phyloP scores from a whole-genome alignment of 1,140 invertebrate genomes.

The Atopsyche davidsoni region DNA sequence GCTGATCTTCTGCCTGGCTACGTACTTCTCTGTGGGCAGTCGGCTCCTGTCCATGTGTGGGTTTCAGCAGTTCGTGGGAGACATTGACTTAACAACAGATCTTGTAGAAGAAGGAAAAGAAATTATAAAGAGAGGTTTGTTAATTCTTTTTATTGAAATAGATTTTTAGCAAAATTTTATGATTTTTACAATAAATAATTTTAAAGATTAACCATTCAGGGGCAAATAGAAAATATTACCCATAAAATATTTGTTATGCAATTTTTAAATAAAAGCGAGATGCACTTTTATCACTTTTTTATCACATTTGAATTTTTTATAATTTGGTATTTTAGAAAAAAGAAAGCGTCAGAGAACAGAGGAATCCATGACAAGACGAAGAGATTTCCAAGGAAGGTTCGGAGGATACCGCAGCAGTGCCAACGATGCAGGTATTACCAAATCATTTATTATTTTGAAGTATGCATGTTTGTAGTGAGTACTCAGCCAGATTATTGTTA shows the following conservation, averaged over 20 bases:
- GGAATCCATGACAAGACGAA: conserved; percentile 65
- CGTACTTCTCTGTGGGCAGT: conserved; percentile 92
- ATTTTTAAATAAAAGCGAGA: not conserved
- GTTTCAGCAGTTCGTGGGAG: conserved; percentile 92
- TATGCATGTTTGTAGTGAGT: too few species aligned
- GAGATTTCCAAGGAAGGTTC: conserved; percentile 65
- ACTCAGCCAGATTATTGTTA: too few species aligned
- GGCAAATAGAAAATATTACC: too few species aligned
- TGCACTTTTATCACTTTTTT: conserved; percentile 6
- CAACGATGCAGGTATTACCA: conserved; percentile 22
- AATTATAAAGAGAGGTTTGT: conserved; percentile 73
- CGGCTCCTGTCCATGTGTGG: conserved; percentile 82
- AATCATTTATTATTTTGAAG: too few species aligned
- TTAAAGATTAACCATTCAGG: conserved; percentile 7
- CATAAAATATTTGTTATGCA: too few species aligned
- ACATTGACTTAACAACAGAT: conserved; percentile 89
- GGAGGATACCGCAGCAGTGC: conserved; percentile 40
- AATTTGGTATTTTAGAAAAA: conserved; percentile 55
- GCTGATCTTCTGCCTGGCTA: conserved; percentile 86
- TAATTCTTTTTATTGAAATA: conserved; percentile 8
- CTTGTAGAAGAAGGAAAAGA: conserved; percentile 89
- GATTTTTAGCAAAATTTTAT: conserved; percentile 21
- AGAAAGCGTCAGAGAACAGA: conserved; percentile 72
- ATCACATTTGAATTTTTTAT: conserved; percentile 18
- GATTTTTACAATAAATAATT: too few species aligned